Evolutionary conservation across 2,888 invertebrate species (phyloP), one percentile per base, ranked within the genome.

Genomic region (Drosophila algonquin): DNA sequence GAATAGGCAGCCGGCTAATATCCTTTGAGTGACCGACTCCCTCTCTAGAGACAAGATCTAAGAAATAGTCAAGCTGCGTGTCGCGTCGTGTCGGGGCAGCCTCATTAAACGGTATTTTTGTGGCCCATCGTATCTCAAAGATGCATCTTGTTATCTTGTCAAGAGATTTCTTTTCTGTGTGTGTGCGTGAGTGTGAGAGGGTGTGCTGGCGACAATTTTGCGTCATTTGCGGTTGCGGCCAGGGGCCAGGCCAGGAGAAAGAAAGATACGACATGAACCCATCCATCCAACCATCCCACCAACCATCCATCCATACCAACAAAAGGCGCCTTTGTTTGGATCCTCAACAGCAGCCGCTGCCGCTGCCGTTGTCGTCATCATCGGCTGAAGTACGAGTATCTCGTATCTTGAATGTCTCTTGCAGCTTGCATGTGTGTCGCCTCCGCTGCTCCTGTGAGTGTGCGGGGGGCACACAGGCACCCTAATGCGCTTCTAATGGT

Each of bases 81-180:
- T 46, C 40, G 46, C 32, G 46, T 56, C 24, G 24, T 4, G 24
- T 24, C 56, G 53, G 72, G 45, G 69, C 27, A 40, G 71, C 48
- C 90, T 90, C 91, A 87, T 90, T 89, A 90, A 90, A 90, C 87
- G 90, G 89, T 87, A 90, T 90, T 90, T 90, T 86, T 89, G 88
- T 86, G 77, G 48, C 56, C 75, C 71, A 79, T 83, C 76, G 78
- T 79, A 84, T 87, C 80, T 88, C 65, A 78, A 67, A 78, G 73
- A 73, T 84, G 84, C 88, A 88, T 89, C 87, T 90, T 84, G 86
- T 88, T 89, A 86, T 80, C 83, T 67, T 72, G 63, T 63, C 68
- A 63, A 65, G 67, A 63, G 67, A 63, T 50, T 57, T 61, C 48
- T 58, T 7, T n/a, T 14, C 1, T 47, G 54, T 44, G 67, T 40